phyloP scores from a whole-genome alignment of 2,888 invertebrate genomes.

The Quadriops clusia region DNA sequence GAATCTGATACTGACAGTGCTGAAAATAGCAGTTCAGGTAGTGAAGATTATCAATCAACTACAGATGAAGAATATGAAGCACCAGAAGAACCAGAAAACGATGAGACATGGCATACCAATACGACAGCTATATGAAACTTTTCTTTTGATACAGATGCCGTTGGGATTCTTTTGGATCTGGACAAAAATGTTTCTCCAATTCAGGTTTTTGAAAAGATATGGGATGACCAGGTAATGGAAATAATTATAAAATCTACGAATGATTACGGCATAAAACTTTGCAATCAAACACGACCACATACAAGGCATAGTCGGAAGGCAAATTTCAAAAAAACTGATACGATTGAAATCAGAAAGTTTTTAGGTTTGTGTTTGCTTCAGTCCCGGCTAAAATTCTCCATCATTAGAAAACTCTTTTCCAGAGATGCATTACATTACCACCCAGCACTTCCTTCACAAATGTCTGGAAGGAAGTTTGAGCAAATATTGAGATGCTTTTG shows the following conservation, averaged over 20 bases:
- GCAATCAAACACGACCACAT: too few species aligned
- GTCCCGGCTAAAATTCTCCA: slow-evolving; percentile 7
- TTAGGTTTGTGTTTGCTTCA: slow-evolving; percentile 12
- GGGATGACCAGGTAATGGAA: slow-evolving; percentile 12
- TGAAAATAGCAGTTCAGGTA: slow-evolving; percentile 13
- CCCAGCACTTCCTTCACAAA: slow-evolving; percentile 9
- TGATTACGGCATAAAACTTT: too few species aligned
- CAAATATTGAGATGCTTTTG: slow-evolving; percentile 12
- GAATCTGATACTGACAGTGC: slow-evolving; percentile 12
- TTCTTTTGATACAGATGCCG: slow-evolving; percentile 4
- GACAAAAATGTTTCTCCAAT: slow-evolving; percentile 11
- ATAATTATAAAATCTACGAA: neutral
- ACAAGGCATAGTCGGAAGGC: too few species aligned
- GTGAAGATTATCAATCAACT: slow-evolving; percentile 13
- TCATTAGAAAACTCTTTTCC: slow-evolving; percentile 8
- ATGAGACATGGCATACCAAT: slow-evolving; percentile 16
- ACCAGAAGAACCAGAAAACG: slow-evolving; percentile 16
- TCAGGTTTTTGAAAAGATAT: slow-evolving; percentile 12
- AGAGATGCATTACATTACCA: slow-evolving; percentile 9
- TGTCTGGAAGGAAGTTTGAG: slow-evolving; percentile 11
- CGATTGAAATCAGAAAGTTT: slow-evolving; percentile 13
- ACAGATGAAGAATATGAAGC: slow-evolving; percentile 15
- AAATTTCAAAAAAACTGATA: slow-evolving; percentile 13
- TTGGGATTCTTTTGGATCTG: slow-evolving; percentile 21
- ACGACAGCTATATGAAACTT: slow-evolving; percentile 10